A percentile compares a stretch with the other conserved stretches of the same genome.
These are phyloP conservation scores for Pristionchus fissidentatus DNA, from an alignment of 2,888 invertebrate genomes.

Conservation along the genomic window DNA sequence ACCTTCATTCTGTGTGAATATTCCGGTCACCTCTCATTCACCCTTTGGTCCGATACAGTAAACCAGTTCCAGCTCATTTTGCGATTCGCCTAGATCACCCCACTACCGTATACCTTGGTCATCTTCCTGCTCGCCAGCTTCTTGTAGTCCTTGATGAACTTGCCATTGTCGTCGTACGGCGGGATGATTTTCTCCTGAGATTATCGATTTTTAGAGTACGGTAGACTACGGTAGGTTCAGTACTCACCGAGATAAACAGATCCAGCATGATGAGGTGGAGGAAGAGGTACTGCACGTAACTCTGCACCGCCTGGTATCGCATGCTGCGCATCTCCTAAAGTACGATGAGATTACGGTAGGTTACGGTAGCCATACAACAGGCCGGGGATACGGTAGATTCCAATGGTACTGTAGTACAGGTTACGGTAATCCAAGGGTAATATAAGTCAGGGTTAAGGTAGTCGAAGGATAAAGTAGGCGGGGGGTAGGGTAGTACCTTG, in stretches of 20 bases:
- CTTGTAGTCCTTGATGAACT: slow-evolving; percentile 21
- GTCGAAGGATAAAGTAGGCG: no score
- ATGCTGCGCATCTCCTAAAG: neutral
- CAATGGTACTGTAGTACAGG: no score
- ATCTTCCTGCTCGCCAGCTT: neutral
- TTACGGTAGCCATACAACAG: neutral
- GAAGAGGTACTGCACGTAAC: slow-evolving; percentile 20
- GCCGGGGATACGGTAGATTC: no score
- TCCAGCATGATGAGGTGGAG: slow-evolving; percentile 8
- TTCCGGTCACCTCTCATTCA: no score
- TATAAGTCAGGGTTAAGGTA: no score
- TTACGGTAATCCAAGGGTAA: no score
- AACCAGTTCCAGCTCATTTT: no score
- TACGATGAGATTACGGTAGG: neutral
- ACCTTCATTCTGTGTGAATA: no score
- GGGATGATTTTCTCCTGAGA: neutral
- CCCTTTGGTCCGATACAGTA: no score
- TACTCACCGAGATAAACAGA: neutral
- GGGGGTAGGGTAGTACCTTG: neutral
- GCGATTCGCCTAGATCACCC: no score
- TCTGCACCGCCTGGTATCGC: slow-evolving; percentile 17
- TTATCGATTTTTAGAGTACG: neutral
- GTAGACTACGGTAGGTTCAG: neutral
- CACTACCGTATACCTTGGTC: neutral
- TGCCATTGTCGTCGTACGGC: neutral